Conservation (phyloP, 2,888 invertebrate species). For the Acheta domesticus region DNA sequence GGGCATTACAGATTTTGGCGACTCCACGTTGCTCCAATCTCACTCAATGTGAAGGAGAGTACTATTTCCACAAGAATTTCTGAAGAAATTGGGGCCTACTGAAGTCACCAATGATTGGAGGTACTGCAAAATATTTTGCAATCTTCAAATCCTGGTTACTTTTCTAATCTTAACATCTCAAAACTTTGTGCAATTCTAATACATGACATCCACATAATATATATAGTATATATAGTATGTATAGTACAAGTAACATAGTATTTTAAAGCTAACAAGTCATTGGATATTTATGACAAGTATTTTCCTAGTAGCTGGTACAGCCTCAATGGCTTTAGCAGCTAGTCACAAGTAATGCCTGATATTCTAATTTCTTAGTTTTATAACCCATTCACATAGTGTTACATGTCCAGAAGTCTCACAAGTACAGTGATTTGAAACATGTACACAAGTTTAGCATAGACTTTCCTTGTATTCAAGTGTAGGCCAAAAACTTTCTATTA, state of each 20-base stretch:
- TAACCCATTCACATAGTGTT: conserved; percentile 10
- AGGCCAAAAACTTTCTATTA: conserved; percentile 32
- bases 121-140: conserved; percentile 18
- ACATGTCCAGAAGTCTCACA: not conserved
- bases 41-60: conserved; percentile 23
- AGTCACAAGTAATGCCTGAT: conserved; percentile 19
- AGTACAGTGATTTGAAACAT: not conserved
- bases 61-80: conserved; percentile 18
- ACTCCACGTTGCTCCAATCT: conserved; percentile 19
- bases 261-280: conserved; percentile 29
- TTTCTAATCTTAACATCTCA: conserved; percentile 4
- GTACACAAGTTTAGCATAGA: conserved; percentile 20
- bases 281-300: not conserved
- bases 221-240: conserved; percentile 23
- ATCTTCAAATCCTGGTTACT: conserved; percentile 10
- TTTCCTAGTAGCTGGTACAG: not conserved
- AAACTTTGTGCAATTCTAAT: conserved; percentile 23
- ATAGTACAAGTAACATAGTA: conserved; percentile 22
- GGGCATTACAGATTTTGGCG: conserved; percentile 22
- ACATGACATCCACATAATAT: conserved; percentile 23
- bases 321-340: not conserved
- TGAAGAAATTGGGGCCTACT: conserved; percentile 25
- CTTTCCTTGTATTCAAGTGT: conserved; percentile 28
- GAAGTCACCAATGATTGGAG: conserved; percentile 23
- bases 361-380: conserved; percentile 10